Evolutionary conservation across 2,888 invertebrate species (phyloP), one percentile per base, ranked within the genome.

Genomic region (Tenthredo distinguenda): DNA sequence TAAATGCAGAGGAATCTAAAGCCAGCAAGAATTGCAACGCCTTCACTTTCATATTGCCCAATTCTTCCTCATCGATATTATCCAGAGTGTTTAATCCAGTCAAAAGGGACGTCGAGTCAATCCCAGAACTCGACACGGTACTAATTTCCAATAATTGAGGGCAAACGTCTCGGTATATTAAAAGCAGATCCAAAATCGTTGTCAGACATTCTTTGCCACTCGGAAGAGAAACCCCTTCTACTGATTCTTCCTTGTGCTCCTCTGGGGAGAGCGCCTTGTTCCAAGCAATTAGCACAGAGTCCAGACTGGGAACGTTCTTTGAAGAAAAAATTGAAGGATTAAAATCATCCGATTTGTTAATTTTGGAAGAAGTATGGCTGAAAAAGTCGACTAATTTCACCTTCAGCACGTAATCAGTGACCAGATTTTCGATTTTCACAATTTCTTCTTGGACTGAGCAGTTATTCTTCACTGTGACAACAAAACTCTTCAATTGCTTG

Each of bases 121-220:
- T 43, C 65, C 89, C 85, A n/a, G 84, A 50, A 47, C 87, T 87
- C 18, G 85, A 85, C 81, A 88, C 87, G 26, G 87, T 65, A 31
- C 87, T 86, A 55, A 79, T 85, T 65, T 90, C 94, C 50, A 96
- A 91, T 72, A 95, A 92, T 88, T 95, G 94, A 84, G 96, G 94
- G 85, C 95, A 95, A 84, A 95, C 90, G 79, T 94, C 94, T 62
- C 95, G 92, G 86, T 95, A 95, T 84, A 94, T 92, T 84, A 95
- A 92, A 92, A 96, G 94, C 89, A 96, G 94, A 37, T 95, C 94
- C 72, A 96, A 91, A 37, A 96, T 93, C 85, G 93, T 93, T 37
- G 88, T 77, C 10, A 91, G 89, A 86, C 90, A 91, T 26, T 91
- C 89, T 34, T 90, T 71, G 85, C 88, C 88, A 2, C 55, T 21